These are phyloP conservation scores for Ptychoptera contaminata DNA, from an alignment of 2,888 invertebrate species.

Conservation along the genomic window DNA sequence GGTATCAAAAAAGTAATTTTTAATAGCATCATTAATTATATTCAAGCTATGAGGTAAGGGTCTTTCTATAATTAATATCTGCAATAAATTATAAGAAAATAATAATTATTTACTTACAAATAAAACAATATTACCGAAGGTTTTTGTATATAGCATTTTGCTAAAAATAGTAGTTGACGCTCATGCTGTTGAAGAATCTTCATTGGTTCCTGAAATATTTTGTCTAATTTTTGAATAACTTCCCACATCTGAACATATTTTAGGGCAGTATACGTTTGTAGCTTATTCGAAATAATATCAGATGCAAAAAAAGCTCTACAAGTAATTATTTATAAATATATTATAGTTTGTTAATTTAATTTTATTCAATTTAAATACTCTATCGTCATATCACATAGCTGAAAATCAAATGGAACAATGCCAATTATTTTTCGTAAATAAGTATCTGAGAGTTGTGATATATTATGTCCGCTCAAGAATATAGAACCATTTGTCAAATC, in stretches of 20 bases:
- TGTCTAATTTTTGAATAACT: background rate
- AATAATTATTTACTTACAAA: background rate
- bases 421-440: conserved; percentile 1
- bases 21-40: conserved; percentile 4
- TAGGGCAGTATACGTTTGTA: no score
- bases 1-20: conserved; percentile 3
- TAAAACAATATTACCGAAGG: background rate
- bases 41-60: conserved; percentile 5
- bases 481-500: background rate
- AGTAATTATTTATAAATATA: no score
- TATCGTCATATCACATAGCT: conserved; percentile 2
- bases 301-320: no score
- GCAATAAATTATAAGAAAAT: background rate
- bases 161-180: conserved; percentile 3
- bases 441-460: conserved; percentile 1
- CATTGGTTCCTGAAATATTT: background rate
- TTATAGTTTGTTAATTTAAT: no score
- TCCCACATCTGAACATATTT: background rate
- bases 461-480: background rate
- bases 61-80: conserved; percentile 6
- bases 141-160: background rate
- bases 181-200: background rate
- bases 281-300: no score
- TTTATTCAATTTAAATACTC: background rate
- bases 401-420: conserved; percentile 3